Conservation (phyloP, 2,113 vertebrate genomes). For the Girardinichthys multiradiatus region DNA sequence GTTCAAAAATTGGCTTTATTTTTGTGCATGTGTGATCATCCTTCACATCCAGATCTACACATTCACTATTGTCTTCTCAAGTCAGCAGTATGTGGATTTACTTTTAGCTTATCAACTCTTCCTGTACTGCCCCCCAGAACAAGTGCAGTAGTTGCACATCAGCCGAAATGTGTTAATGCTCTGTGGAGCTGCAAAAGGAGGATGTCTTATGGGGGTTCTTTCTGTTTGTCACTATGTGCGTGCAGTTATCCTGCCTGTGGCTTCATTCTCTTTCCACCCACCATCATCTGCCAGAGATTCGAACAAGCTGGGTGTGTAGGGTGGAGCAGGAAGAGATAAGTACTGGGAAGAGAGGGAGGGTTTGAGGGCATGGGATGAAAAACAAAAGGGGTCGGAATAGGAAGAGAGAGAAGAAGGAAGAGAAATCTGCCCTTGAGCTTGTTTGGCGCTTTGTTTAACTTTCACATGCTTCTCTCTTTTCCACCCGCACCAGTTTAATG, state of each 20-base stretch:
- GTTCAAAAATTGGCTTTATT: neutral
- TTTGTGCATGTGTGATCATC: neutral
- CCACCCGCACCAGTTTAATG: constrained; percentile 22
- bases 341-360: constrained; percentile 43
- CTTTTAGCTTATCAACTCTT: constrained; percentile 6
- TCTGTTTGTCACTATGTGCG: constrained; percentile 61
- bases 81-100: neutral
- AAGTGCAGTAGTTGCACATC: constrained; percentile 40
- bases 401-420: constrained; percentile 51
- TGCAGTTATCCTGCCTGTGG: constrained; percentile 64
- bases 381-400: constrained; percentile 38
- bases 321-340: constrained; percentile 70
- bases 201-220: constrained; percentile 59
- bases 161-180: constrained; percentile 34
- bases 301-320: constrained; percentile 68
- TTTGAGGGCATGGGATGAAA: constrained; percentile 30
- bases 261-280: constrained; percentile 68
- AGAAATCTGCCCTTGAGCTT: constrained; percentile 68
- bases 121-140: constrained; percentile 4
- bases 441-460: constrained; percentile 68
- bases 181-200: constrained; percentile 50
- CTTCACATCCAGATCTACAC: neutral
- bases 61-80: neutral
- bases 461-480: constrained; percentile 32
- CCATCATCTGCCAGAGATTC: constrained; percentile 70